A percentile compares a stretch with the other conserved stretches of the same genome.
phyloP scores from a whole-genome alignment of 2,888 invertebrate genomes.

The Augiades crinisus region DNA sequence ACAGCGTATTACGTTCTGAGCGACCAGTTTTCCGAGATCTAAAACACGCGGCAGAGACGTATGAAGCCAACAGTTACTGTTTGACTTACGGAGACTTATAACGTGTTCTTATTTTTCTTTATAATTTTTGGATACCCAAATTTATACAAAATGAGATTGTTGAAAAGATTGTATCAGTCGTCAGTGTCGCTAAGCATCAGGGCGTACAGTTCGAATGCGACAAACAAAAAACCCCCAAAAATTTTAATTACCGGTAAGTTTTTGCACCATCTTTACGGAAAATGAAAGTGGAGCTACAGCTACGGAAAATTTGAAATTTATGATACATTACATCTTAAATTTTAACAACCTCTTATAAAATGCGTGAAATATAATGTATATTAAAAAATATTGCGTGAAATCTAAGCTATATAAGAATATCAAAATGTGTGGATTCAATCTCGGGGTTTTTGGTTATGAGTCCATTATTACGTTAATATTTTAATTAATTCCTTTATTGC shows the following conservation, averaged over 20 bases:
- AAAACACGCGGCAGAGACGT: conserved; percentile 29
- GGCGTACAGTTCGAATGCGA: conserved; percentile 49
- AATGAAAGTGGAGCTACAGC: conserved; percentile 3
- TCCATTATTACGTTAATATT: too few relatives aligned
- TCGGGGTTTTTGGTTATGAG: too few relatives aligned
- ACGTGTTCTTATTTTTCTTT: conserved; percentile 42
- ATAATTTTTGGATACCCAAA: conserved; percentile 30
- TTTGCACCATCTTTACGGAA: background rate
- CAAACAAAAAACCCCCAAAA: conserved; percentile 64
- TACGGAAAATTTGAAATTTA: background rate
- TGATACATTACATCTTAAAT: background rate
- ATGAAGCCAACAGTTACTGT: conserved; percentile 45
- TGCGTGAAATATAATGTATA: too few relatives aligned
- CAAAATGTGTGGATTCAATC: too few relatives aligned
- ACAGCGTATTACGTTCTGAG: conserved; percentile 29
- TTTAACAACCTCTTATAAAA: too few relatives aligned
- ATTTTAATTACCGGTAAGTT: conserved; percentile 82
- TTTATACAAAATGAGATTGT: conserved; percentile 45
- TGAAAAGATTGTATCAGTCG: conserved; percentile 49
- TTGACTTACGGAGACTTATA: conserved; percentile 51
- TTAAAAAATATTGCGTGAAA: too few relatives aligned
- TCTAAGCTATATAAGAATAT: too few relatives aligned
- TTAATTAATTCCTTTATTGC: too few relatives aligned
- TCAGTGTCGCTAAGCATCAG: conserved; percentile 48
- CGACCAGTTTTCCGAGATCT: conserved; percentile 55